A percentile compares a stretch with the other conserved stretches of the same genome.
Evolutionary conservation across 2,888 invertebrate species (phyloP).

Genomic region (Ochlodes sylvanus): DNA sequence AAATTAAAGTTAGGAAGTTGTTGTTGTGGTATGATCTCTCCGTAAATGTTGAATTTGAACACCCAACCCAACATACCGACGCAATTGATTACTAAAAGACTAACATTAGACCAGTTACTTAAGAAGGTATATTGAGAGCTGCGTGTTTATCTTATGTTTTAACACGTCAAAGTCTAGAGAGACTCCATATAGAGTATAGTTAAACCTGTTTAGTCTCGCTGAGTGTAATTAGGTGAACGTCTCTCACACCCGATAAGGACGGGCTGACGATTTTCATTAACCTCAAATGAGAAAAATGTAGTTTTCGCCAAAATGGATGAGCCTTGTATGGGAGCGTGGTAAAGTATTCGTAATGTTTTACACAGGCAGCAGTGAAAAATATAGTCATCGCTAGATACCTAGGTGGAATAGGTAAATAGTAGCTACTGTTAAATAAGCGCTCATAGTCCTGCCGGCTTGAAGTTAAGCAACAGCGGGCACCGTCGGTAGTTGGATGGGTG

Average conservation of each 20-base stretch:
- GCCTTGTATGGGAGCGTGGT: conserved; percentile 38
- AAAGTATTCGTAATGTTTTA: conserved; percentile 35
- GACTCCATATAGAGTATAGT: conserved; percentile 39
- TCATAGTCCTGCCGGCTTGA: too few species aligned
- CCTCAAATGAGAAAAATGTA: conserved; percentile 77
- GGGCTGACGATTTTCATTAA: conserved; percentile 74
- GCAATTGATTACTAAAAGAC: neutral
- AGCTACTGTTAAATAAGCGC: too few species aligned
- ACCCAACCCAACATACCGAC: too few species aligned
- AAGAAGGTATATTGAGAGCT: conserved; percentile 7
- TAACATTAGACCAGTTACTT: conserved; percentile 4
- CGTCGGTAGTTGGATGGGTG: too few species aligned
- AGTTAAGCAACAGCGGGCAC: too few species aligned
- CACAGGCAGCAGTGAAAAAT: conserved; percentile 19
- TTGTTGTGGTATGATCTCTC: too few species aligned
- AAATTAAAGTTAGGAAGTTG: too few species aligned
- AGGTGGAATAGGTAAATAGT: neutral
- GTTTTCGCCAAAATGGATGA: conserved; percentile 42
- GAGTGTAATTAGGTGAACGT: conserved; percentile 66
- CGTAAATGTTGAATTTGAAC: neutral
- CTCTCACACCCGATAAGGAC: conserved; percentile 60
- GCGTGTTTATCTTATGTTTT: neutral
- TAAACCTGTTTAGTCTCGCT: conserved; percentile 53
- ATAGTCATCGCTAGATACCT: conserved; percentile 6
- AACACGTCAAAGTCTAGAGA: conserved; percentile 28